Conservation (phyloP, 2,797 vertebrate genomes). For the Sebastes hopkinsi region DNA sequence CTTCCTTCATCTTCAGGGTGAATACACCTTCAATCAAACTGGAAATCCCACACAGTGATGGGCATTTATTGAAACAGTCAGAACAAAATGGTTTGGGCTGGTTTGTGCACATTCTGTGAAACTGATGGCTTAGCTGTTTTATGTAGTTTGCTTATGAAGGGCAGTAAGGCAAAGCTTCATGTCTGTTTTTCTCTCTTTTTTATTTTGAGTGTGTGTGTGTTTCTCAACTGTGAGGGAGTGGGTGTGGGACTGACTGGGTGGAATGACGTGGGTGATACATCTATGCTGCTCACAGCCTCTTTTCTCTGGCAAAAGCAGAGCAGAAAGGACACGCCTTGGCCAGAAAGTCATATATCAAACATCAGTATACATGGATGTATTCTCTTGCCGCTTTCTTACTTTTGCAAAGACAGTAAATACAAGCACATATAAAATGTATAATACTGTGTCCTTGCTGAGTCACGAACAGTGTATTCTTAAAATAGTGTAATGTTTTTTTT, state of each 20-base stretch:
- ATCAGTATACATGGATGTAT: background rate
- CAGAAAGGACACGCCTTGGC: constrained; percentile 33
- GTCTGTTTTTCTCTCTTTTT: constrained; percentile 23
- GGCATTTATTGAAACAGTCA: constrained; percentile 10
- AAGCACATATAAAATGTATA: background rate
- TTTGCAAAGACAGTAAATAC: background rate
- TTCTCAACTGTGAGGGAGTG: constrained; percentile 13
- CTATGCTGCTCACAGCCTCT: background rate
- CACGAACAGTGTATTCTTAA: background rate
- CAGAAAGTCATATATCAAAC: constrained; percentile 17
- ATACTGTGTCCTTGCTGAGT: background rate
- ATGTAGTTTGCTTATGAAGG: constrained; percentile 23
- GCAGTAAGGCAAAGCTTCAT: constrained; percentile 24
- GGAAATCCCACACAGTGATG: constrained; percentile 2
- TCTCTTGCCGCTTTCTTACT: background rate
- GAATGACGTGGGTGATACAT: constrained; percentile 22
- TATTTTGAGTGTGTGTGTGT: background rate
- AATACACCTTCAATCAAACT: constrained; percentile 6
- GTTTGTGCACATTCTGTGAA: background rate
- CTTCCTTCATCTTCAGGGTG: background rate
- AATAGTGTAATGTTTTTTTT: background rate
- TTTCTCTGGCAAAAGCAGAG: constrained; percentile 30
- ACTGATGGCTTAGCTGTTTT: constrained; percentile 18
- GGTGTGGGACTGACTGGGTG: constrained; percentile 20
- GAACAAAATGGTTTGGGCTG: background rate